These are phyloP conservation scores for Nomada ferruginata DNA, from an alignment of 2,888 invertebrate species.

Conservation along the genomic window DNA sequence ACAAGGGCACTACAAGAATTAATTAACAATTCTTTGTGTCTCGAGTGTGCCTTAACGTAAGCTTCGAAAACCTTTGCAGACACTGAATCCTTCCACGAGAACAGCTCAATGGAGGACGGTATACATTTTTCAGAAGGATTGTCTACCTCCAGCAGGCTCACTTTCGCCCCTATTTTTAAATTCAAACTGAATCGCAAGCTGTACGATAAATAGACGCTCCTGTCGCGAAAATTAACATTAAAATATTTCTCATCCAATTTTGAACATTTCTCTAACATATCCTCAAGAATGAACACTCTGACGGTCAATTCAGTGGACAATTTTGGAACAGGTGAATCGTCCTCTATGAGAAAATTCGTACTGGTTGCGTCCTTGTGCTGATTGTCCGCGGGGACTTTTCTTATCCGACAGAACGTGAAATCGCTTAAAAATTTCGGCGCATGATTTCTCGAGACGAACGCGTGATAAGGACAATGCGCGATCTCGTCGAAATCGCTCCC, in stretches of 20 bases:
- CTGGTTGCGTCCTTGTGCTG: conserved; percentile 53
- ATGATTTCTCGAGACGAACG: conserved; percentile 79
- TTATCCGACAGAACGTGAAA: conserved; percentile 71
- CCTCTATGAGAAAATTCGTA: conserved; percentile 61
- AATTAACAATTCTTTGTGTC: conserved; percentile 85
- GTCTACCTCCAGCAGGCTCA: conserved; percentile 84
- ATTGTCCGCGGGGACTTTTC: conserved; percentile 71
- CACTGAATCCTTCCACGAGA: conserved; percentile 74
- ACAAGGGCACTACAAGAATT: conserved; percentile 85
- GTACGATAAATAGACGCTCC: conserved; percentile 85
- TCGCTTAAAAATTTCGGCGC: conserved; percentile 58
- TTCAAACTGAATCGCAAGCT: conserved; percentile 86
- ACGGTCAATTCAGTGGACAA: conserved; percentile 69
- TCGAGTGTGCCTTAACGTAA: conserved; percentile 83
- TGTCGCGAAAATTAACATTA: conserved; percentile 40
- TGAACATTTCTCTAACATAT: conserved; percentile 65
- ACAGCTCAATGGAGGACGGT: conserved; percentile 85
- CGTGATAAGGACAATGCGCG: conserved; percentile 78
- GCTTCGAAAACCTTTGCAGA: conserved; percentile 75
- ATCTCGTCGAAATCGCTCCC: conserved; percentile 25
- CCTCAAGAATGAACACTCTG: conserved; percentile 79
- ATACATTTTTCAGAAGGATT: conserved; percentile 81
- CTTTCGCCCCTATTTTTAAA: conserved; percentile 86
- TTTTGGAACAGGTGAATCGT: conserved; percentile 51
- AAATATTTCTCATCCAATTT: conserved; percentile 53